Evolutionary conservation across 2,797 vertebrate genomes (phyloP), one percentile per base, ranked within the genome.

Genomic region (Artibeus jamaicensis): DNA sequence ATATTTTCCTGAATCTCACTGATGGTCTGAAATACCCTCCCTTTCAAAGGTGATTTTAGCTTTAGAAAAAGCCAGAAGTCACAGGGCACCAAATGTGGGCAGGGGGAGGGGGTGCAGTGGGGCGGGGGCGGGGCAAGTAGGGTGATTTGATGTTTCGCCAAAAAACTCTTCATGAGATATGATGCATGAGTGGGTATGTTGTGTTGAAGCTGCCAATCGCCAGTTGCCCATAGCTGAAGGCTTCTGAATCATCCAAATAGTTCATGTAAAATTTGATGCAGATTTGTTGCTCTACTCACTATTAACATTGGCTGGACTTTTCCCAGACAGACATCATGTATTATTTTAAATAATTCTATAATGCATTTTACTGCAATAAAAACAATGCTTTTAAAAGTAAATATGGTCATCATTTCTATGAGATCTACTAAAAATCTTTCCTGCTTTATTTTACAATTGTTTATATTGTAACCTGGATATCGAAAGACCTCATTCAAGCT

Each of bases 281-380:
- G 62, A n/a, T 65, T 32, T 65, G 29, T 65, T 65, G 6, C 6
- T 65, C 32, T n/a, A 65, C 62, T 65, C 32, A 16, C 62, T 65
- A 71, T 62, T 62, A 62, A 29, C 26, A 71, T 42, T 65, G 62
- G 62, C 62, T 65, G 29, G 29, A 65, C 32, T 65, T n/a, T 65
- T 65, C 32, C 32, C 62, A n/a, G 62, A 65, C 62, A 65, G 62
- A 65, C 62, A 29, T n/a, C 2, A 4, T 3, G 29, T 91, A 74
- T 42, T 53, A 76, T 84, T 94, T 84, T 34, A 73, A 85, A 79
- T 85, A 89, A 91, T 74, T 84, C 57, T 88, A 29, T 77, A 91
- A 76, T 62, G 44, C 4, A 44, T 67, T 82, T 71, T 65, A 44
- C 48, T 89, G 34, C 19, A 81, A 42, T 79, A 29, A 79, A 93